Evolutionary conservation across 2,888 invertebrate species (phyloP).

Genomic region (Cephus nigrinus): DNA sequence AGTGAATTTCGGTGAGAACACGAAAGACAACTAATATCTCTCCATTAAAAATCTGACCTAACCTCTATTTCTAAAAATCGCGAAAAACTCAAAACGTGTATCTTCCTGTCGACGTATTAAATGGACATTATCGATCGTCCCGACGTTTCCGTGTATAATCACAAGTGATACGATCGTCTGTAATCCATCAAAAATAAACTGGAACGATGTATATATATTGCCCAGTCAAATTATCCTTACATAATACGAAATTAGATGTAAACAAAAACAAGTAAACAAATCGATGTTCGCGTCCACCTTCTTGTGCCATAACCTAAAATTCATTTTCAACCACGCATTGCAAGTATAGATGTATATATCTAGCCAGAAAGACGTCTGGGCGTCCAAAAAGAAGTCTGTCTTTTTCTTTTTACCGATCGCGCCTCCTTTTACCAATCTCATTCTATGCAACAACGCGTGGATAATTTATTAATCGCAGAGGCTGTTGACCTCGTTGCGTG

Average conservation of each 20-base stretch:
- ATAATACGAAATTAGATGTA: background rate
- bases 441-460: background rate
- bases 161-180: background rate
- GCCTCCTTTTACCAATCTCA: background rate
- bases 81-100: background rate
- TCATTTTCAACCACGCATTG: no score
- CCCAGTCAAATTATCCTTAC: background rate
- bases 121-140: background rate
- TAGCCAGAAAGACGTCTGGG: no score
- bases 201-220: background rate
- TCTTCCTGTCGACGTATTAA: background rate
- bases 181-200: background rate
- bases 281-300: background rate
- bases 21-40: background rate
- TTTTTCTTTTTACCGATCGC: no score
- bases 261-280: background rate
- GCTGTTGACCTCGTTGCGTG: background rate
- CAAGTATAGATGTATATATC: no score
- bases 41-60: background rate
- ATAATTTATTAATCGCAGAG: background rate
- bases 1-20: background rate
- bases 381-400: no score
- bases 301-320: no score
- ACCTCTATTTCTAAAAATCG: background rate
- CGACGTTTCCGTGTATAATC: background rate